Conservation (phyloP, 2,888 invertebrate genomes). For the Heliconius cydno region DNA sequence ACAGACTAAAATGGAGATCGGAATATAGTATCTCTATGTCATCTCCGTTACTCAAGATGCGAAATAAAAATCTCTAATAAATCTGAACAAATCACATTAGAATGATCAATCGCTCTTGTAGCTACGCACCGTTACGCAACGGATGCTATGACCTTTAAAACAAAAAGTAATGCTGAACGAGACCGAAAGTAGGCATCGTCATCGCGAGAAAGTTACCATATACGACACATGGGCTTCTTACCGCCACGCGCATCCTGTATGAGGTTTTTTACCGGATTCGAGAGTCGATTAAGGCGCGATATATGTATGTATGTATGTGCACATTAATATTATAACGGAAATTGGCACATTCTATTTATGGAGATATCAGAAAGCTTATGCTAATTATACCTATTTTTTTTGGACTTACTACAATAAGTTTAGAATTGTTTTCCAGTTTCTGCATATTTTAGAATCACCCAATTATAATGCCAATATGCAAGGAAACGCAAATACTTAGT, state of each 20-base stretch:
- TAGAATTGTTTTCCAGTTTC: too few relatives aligned
- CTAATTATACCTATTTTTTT: neutral
- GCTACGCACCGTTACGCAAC: conserved; percentile 1
- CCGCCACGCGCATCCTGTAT: conserved; percentile 38
- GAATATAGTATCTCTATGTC: too few relatives aligned
- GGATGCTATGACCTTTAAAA: conserved; percentile 41
- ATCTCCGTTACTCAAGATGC: too few relatives aligned
- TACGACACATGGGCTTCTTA: conserved; percentile 34
- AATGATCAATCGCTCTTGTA: neutral
- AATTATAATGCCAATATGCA: neutral
- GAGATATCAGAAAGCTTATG: too few relatives aligned
- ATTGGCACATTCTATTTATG: neutral
- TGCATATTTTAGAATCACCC: neutral
- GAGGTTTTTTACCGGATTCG: conserved; percentile 35
- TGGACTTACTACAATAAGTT: neutral
- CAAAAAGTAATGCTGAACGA: conserved; percentile 39
- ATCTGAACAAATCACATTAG: neutral
- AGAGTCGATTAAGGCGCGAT: conserved; percentile 27
- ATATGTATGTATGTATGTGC: neutral
- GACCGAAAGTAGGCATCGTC: conserved; percentile 38
- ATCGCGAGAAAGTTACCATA: conserved; percentile 40
- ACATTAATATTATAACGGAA: conserved; percentile 1
- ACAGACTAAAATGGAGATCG: too few relatives aligned
- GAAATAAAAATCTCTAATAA: too few relatives aligned
- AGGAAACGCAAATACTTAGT: too few relatives aligned